Percentiles rank a stretch among this genome's conserved stretches.
Conservation (phyloP, 2,113 vertebrate genomes). For the Conger conger region DNA sequence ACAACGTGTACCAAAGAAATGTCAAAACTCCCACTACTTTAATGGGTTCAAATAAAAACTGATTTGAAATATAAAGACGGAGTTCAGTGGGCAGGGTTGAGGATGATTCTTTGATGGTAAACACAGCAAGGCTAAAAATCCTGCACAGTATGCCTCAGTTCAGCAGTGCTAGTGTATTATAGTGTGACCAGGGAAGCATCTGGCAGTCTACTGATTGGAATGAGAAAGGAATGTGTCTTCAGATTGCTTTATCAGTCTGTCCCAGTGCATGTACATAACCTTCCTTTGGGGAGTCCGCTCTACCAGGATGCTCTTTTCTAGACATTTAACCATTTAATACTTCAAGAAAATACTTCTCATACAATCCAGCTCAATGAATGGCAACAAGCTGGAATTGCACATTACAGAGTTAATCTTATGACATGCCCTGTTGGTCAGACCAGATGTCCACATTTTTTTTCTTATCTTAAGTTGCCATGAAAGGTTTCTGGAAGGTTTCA, state of each 20-base stretch:
- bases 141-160: not conserved
- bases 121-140: too few relatives aligned
- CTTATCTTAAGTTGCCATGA: not conserved
- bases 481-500: not conserved
- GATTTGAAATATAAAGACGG: too few relatives aligned
- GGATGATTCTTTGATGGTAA: too few relatives aligned
- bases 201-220: not conserved
- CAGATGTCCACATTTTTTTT: not conserved
- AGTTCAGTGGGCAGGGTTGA: too few relatives aligned
- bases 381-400: not conserved
- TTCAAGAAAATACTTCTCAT: not conserved
- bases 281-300: not conserved
- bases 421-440: not conserved
- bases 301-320: not conserved
- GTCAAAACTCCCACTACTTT: too few relatives aligned
- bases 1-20: too few relatives aligned
- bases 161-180: not conserved
- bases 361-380: too few relatives aligned
- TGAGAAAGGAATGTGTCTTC: not conserved
- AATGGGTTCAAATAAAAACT: too few relatives aligned
- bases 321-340: not conserved
- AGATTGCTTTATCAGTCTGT: not conserved
- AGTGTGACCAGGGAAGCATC: not conserved
- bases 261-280: not conserved
- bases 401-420: not conserved